phyloP scores from a whole-genome alignment of 1,140 invertebrate genomes.

The Trissolcus basalis region DNA sequence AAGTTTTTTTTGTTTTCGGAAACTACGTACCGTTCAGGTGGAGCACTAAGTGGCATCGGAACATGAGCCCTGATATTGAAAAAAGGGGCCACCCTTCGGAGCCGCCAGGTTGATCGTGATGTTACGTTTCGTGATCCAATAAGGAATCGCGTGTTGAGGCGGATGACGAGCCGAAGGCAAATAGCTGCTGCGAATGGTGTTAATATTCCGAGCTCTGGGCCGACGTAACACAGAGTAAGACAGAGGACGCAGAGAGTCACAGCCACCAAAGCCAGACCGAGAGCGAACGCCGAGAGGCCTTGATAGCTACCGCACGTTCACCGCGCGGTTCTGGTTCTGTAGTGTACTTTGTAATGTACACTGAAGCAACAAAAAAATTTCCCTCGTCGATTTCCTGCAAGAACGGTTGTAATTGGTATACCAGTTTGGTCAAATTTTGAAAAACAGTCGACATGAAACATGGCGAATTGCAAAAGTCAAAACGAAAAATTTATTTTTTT shows the following conservation, averaged over 20 bases:
- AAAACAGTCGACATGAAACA: too few species aligned
- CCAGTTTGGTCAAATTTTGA: too few species aligned
- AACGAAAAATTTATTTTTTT: too few species aligned
- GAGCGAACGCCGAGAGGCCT: constrained; percentile 14
- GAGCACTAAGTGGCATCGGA: constrained; percentile 25
- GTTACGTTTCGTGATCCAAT: constrained; percentile 54
- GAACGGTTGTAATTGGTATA: too few species aligned
- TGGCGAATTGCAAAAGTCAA: too few species aligned
- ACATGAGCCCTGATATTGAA: constrained; percentile 44
- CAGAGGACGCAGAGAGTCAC: not conserved
- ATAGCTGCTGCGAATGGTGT: constrained; percentile 51
- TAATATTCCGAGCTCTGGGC: constrained; percentile 44
- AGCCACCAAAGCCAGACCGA: not conserved
- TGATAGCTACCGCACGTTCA: constrained; percentile 46
- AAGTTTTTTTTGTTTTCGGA: too few species aligned
- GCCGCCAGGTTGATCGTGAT: constrained; percentile 42
- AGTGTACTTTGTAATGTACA: constrained; percentile 32
- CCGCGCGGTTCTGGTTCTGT: constrained; percentile 15
- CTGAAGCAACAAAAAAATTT: constrained; percentile 9
- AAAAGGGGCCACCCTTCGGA: constrained; percentile 44
- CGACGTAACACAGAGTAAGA: constrained; percentile 6
- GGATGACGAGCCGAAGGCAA: constrained; percentile 52
- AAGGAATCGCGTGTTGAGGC: constrained; percentile 47
- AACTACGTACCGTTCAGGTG: too few species aligned
- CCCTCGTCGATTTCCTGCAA: too few species aligned